Base-by-base conservation (phyloP, 1,140 invertebrate species). In the Drosophila pruinosa region DNA sequence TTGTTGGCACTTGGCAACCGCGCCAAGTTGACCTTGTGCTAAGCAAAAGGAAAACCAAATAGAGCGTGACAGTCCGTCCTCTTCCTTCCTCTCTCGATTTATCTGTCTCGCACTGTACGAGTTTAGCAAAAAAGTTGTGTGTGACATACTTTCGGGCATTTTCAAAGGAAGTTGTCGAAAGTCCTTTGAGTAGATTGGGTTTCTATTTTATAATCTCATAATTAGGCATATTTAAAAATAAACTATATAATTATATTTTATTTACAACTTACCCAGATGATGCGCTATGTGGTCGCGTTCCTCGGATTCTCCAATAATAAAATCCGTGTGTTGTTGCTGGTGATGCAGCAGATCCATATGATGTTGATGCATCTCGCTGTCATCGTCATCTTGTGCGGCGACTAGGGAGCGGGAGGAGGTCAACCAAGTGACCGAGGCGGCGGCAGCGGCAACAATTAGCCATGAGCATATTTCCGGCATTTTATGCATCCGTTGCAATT, bases 381-480 rank as follows among this genome's bases (percentile, higher is more conserved):
- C 76, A 28, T 74, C 78, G 39, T 57, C 62, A 26, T 89, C 72
- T 57, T 81, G 72, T 31, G 77, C 81, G 26, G 63, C 56, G 17
- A 41, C 58, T 34, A 65, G 39, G 8, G 73, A 74, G n/a, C 57
- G 59, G 26, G 63, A 65, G 15, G 81, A 63, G 54, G 79, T 72
- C 61, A 88, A 17, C 59, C 72, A 78, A 75, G 70, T 82, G 71
- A 65, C 59, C 45, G 53, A 63, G 28, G 31, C 53, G 39, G 73
- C 47, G 45, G 71, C 78, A 70, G 82, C 69, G 75, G 72, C 89
- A 72, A 77, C 89, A 90, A 90, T 90, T 90, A 90, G 89, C 80
- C 78, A 85, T 72, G 83, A 82, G 75, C 80, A 89, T 89, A 90
- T 86, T 90, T 90, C 89, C 89, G 89, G 80, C 85, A 86, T 72